A percentile compares a stretch with the other conserved stretches of the same genome.
These are phyloP conservation scores for Lathronympha strigana DNA, from an alignment of 2,888 invertebrate species.

Conservation along the genomic window DNA sequence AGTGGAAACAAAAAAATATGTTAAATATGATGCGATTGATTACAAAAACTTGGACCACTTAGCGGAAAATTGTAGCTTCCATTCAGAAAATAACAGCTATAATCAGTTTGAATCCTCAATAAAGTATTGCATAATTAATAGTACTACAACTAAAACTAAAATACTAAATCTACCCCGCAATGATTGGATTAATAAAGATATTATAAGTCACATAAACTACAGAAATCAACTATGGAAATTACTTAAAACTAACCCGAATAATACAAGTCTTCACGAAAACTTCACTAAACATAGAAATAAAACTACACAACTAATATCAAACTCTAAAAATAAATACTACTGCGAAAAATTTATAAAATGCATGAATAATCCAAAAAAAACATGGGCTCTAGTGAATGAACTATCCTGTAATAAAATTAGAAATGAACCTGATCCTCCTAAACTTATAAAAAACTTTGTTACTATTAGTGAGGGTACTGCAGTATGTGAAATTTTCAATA, in stretches of 20 bases:
- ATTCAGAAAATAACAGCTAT: slow-evolving; percentile 2
- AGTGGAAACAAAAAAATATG: slow-evolving; percentile 24
- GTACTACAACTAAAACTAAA: slow-evolving; percentile 31
- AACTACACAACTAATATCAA: slow-evolving; percentile 2
- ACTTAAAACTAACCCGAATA: slow-evolving; percentile 25
- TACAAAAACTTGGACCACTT: slow-evolving; percentile 41
- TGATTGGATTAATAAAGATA: slow-evolving; percentile 45
- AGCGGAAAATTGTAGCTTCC: neutral
- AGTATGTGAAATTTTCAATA: slow-evolving; percentile 44
- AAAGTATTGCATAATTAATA: neutral
- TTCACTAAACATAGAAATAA: slow-evolving; percentile 2
- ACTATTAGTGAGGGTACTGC: slow-evolving; percentile 30
- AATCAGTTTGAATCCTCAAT: neutral
- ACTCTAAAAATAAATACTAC: slow-evolving; percentile 30
- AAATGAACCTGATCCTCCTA: slow-evolving; percentile 29
- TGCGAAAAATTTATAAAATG: neutral
- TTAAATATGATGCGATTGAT: slow-evolving; percentile 44
- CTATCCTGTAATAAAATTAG: slow-evolving; percentile 24
- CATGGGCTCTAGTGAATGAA: slow-evolving; percentile 35
- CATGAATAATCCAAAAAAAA: slow-evolving; percentile 21
- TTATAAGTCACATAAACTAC: slow-evolving; percentile 41
- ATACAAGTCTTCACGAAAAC: slow-evolving; percentile 6
- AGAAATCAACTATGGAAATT: slow-evolving; percentile 42
- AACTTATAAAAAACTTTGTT: slow-evolving; percentile 23
- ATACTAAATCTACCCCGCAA: slow-evolving; percentile 28